Conservation (phyloP, 1,140 invertebrate species). For the Drosophila bipectinata region DNA sequence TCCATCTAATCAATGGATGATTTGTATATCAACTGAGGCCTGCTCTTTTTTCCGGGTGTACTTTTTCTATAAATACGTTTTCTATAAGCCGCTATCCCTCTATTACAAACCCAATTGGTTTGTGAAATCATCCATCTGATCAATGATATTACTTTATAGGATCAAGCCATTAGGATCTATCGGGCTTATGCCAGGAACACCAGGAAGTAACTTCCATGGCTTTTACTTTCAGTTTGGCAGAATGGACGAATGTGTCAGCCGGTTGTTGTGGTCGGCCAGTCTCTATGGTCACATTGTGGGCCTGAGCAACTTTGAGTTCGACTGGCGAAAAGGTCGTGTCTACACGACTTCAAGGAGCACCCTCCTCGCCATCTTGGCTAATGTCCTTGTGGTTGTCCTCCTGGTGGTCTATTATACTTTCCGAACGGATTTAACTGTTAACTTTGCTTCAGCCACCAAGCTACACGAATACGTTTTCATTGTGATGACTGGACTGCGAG, state of each 20-base stretch:
- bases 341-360: background rate
- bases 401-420: background rate
- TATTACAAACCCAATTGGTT: no score
- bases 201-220: background rate
- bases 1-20: background rate
- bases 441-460: background rate
- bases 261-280: constrained; percentile 8
- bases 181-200: no score
- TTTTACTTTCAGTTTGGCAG: background rate
- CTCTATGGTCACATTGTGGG: constrained; percentile 8
- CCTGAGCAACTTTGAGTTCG: constrained; percentile 32
- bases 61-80: background rate
- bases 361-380: background rate
- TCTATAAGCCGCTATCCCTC: no score
- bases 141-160: background rate
- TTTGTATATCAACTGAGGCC: background rate
- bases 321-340: constrained; percentile 18
- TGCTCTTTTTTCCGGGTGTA: no score
- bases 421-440: background rate
- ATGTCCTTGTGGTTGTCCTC: background rate
- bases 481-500: background rate
- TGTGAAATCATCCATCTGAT: background rate
- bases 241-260: constrained; percentile 5
- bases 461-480: constrained; percentile 15
- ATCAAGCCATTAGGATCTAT: background rate